Percentiles rank a stretch among this genome's conserved stretches.
These are phyloP conservation scores for Cynoglossus semilaevis DNA, from an alignment of 2,113 vertebrate species.

Conservation along the genomic window DNA sequence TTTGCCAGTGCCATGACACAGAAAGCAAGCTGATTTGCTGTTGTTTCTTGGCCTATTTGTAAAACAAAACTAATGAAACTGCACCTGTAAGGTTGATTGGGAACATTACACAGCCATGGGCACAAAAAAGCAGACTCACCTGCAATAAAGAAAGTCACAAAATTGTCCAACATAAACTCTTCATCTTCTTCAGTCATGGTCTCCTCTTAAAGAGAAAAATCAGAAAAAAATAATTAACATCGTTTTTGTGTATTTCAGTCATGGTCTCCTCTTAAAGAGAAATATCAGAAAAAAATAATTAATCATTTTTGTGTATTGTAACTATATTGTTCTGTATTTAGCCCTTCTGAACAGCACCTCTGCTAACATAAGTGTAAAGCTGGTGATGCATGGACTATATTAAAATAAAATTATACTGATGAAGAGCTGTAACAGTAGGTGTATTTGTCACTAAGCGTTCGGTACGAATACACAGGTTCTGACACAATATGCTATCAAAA, in stretches of 20 bases:
- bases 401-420: too few relatives aligned
- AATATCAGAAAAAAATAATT: background rate
- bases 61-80: background rate
- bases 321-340: too few relatives aligned
- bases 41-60: conserved; percentile 87
- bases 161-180: conserved; percentile 88
- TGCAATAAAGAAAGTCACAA: conserved; percentile 90
- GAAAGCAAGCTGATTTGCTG: conserved; percentile 85
- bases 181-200: conserved; percentile 76
- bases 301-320: too few relatives aligned
- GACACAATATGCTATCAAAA: too few relatives aligned
- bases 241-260: too few relatives aligned
- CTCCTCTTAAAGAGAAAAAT: conserved; percentile 69
- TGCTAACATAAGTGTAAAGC: too few relatives aligned
- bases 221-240: too few relatives aligned
- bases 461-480: too few relatives aligned
- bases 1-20: conserved; percentile 85
- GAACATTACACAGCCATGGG: background rate
- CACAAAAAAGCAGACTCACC: conserved; percentile 70
- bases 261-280: conserved; percentile 74
- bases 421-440: too few relatives aligned
- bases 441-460: too few relatives aligned
- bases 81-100: background rate
- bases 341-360: too few relatives aligned
- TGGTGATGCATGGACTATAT: too few relatives aligned